These are phyloP conservation scores for Tokudaia tokunoshimensis DNA, from an alignment of 2,797 vertebrate genomes.

Conservation along the genomic window DNA sequence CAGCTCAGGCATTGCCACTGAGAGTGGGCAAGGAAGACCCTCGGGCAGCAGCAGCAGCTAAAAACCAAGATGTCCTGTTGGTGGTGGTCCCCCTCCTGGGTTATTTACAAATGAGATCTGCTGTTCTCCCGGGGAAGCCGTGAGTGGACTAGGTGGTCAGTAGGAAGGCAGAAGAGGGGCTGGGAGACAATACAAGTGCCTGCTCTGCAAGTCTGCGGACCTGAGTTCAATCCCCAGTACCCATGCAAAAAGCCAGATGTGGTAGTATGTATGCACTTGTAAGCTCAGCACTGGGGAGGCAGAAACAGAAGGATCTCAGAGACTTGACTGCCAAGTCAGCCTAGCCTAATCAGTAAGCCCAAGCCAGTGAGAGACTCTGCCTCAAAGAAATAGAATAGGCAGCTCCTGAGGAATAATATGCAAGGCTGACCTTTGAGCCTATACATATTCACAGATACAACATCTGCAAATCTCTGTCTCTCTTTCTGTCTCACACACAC, in stretches of 20 bases:
- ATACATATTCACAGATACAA: neutral
- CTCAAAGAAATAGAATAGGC: neutral
- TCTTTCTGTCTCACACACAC: no score
- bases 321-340: neutral
- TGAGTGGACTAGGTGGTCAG: neutral
- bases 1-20: conserved; percentile 39
- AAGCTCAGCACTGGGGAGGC: neutral
- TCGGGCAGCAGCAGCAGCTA: neutral
- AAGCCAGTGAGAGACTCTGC: neutral
- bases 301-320: neutral
- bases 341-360: neutral
- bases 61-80: neutral
- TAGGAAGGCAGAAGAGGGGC: neutral
- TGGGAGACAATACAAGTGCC: neutral
- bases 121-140: neutral
- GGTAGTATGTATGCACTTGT: no score
- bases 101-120: neutral
- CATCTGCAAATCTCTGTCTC: neutral
- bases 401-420: neutral
- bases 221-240: neutral
- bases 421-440: neutral
- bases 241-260: neutral
- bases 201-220: neutral
- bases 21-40: neutral
- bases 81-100: neutral